Evolutionary conservation across 2,113 vertebrate species (phyloP), one percentile per base, ranked within the genome.

Genomic region (Pyxicephalus adspersus): DNA sequence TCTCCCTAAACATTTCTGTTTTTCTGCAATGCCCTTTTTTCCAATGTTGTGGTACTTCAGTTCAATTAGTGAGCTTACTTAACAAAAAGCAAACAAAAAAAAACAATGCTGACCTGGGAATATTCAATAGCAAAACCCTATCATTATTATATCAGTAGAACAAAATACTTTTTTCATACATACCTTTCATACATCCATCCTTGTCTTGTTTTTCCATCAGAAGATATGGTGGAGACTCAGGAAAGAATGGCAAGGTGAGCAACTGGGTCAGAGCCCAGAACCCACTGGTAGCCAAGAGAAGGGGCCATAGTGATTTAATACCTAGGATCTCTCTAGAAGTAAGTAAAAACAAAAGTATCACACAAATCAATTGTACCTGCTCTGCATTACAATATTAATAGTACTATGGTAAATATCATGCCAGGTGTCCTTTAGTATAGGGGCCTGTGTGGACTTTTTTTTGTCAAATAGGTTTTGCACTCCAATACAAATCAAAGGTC

Each of bases 271-370:
- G 63, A 58, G 93, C 94, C 80, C 92, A 90, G 55, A 93, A 4
- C 3, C 83, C 38, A 79, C 85, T 85, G 87, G 91, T 83, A 79
- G 88, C 71, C 89, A 93, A 0, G 64, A 94, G 91, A 89, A 96
- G 90, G 52, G 94, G 92, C 89, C 96, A 96, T 15, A 85, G 90
- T 20, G 92, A 91, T 84, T 95, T 93, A 0, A 93, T 93, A 4
- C 95, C 95, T 60, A 94, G 91, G 66, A 96, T 89, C 51, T 95
- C 95, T 0, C 89, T 96, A 22, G 25, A 26, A 18, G 84, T 88
- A 17, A 72, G 64, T 26, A 34, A 31, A 1, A 34, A 55, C 2
- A 3, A 29, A 17, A 55, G 5, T 7, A 25, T 3, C 3, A 4
- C 17, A 55, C 4, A 9, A 2, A 15, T 45, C 6, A 13, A 45